These are phyloP conservation scores for Microplitis mediator DNA, from an alignment of 1,140 invertebrate genomes.

Conservation along the genomic window DNA sequence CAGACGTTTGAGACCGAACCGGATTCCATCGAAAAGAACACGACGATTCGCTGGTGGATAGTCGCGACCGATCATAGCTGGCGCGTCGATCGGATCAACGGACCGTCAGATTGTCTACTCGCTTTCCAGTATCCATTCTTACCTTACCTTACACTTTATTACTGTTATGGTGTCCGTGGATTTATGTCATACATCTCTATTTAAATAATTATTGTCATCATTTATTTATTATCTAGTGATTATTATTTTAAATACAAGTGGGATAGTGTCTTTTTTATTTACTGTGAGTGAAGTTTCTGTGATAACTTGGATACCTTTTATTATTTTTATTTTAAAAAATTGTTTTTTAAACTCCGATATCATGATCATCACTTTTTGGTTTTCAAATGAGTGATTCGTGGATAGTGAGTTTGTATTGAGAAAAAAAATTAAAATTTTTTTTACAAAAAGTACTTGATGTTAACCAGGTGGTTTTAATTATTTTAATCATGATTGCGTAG, in stretches of 20 bases:
- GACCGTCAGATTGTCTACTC: conserved; percentile 6
- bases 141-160: neutral
- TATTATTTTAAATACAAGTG: too few species aligned
- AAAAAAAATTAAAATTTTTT: too few species aligned
- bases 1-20: conserved; percentile 21
- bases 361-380: too few species aligned
- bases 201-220: neutral
- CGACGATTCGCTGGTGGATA: conserved; percentile 61
- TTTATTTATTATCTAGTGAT: neutral
- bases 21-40: conserved; percentile 57
- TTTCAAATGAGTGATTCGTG: too few species aligned
- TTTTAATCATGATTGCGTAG: conserved; percentile 57
- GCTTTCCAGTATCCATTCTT: conserved; percentile 15
- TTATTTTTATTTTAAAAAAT: too few species aligned
- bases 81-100: conserved; percentile 60
- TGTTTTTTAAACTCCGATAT: too few species aligned
- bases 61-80: conserved; percentile 64
- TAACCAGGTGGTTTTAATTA: conserved; percentile 29
- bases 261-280: too few species aligned
- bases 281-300: too few species aligned
- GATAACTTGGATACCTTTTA: too few species aligned
- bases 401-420: too few species aligned
- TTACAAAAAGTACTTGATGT: neutral
- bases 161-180: neutral
- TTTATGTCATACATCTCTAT: too few species aligned